phyloP scores from a whole-genome alignment of 2,113 vertebrate species.

The Macrotus californicus region DNA sequence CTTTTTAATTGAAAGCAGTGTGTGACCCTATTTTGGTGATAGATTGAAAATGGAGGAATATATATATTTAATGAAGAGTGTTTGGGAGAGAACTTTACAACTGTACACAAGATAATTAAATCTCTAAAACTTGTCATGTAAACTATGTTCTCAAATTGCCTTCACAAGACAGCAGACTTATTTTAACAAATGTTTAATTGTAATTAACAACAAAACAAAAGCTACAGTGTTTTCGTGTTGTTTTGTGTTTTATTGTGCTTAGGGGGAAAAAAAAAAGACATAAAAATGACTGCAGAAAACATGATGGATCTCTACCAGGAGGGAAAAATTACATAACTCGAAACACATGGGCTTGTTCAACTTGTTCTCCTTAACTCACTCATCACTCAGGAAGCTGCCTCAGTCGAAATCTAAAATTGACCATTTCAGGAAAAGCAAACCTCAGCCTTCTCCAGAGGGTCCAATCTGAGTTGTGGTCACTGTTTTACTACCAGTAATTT shows the following conservation, averaged over 20 bases:
- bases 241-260: slow-evolving; percentile 28
- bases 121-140: slow-evolving; percentile 25
- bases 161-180: slow-evolving; percentile 34
- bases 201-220: slow-evolving; percentile 14
- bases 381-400: slow-evolving; percentile 57
- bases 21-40: neutral
- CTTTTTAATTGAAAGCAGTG: neutral
- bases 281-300: slow-evolving; percentile 51
- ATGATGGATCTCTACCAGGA: slow-evolving; percentile 45
- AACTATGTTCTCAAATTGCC: slow-evolving; percentile 21
- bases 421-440: slow-evolving; percentile 75
- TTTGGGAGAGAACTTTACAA: neutral
- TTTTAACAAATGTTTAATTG: slow-evolving; percentile 41
- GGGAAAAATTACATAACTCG: slow-evolving; percentile 37
- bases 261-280: neutral
- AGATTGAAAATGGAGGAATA: neutral
- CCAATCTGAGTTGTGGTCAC: slow-evolving; percentile 70
- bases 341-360: slow-evolving; percentile 60
- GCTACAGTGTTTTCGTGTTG: neutral
- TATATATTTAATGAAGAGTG: neutral
- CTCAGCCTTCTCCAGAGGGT: slow-evolving; percentile 65
- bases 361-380: slow-evolving; percentile 16
- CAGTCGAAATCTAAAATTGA: slow-evolving; percentile 42
- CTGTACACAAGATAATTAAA: slow-evolving; percentile 43
- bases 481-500: slow-evolving; percentile 72